These are phyloP conservation scores for Meteorus sp. DNA, from an alignment of 1,140 invertebrate genomes.

Conservation along the genomic window DNA sequence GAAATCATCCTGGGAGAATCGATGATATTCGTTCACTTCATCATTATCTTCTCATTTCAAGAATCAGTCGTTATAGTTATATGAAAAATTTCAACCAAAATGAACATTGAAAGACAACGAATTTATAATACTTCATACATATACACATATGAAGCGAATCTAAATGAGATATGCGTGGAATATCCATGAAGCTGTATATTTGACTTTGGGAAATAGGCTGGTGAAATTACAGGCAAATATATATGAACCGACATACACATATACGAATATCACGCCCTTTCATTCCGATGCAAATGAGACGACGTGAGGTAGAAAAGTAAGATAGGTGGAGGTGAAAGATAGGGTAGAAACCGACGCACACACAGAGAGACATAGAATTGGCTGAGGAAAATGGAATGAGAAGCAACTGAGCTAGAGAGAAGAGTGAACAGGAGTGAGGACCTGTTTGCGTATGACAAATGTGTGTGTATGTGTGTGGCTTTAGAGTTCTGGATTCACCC, in stretches of 20 bases:
- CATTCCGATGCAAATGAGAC: slow-evolving; percentile 43
- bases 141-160: neutral
- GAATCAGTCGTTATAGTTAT: too few relatives aligned
- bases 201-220: slow-evolving; percentile 38
- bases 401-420: neutral
- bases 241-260: slow-evolving; percentile 24
- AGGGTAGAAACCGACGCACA: neutral
- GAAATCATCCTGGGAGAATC: too few relatives aligned
- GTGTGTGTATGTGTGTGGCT: too few relatives aligned
- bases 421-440: too few relatives aligned
- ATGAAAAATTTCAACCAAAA: too few relatives aligned
- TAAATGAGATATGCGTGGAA: too few relatives aligned
- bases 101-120: neutral
- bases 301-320: slow-evolving; percentile 15
- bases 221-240: slow-evolving; percentile 34
- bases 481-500: slow-evolving; percentile 23
- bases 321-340: neutral
- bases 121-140: neutral
- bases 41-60: too few relatives aligned
- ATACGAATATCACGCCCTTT: slow-evolving; percentile 22
- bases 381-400: too few relatives aligned
- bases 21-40: too few relatives aligned
- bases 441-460: too few relatives aligned
- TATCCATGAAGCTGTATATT: slow-evolving; percentile 25
- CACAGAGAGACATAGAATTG: neutral